A percentile compares a stretch with the other conserved stretches of the same genome.
Evolutionary conservation across 2,888 invertebrate species (phyloP).

Genomic region (Thecocarcelia acutangulata): DNA sequence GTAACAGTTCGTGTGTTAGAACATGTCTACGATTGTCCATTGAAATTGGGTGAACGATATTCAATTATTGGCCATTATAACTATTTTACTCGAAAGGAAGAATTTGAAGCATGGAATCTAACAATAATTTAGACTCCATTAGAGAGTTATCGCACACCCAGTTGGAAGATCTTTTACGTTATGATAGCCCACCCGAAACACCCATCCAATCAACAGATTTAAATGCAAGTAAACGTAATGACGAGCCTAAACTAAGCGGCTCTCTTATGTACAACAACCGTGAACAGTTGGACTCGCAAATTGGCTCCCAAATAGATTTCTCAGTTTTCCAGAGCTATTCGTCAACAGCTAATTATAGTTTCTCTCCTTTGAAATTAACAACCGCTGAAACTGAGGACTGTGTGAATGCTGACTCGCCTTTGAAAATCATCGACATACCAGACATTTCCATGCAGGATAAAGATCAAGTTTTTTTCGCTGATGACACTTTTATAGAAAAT

Average conservation of each 20-base stretch:
- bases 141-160: constrained; percentile 69
- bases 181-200: constrained; percentile 69
- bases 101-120: constrained; percentile 79
- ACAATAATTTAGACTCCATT: constrained; percentile 68
- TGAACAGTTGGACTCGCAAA: constrained; percentile 63
- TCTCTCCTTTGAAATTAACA: constrained; percentile 13
- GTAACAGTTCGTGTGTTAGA: constrained; percentile 74
- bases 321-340: constrained; percentile 43
- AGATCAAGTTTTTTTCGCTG: neutral
- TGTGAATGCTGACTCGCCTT: constrained; percentile 47
- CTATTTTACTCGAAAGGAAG: constrained; percentile 69
- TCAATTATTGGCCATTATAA: constrained; percentile 76
- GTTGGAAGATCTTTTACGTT: constrained; percentile 71
- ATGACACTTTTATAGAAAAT: neutral
- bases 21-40: constrained; percentile 75
- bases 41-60: constrained; percentile 77
- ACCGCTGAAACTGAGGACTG: constrained; percentile 27
- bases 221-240: neutral
- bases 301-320: constrained; percentile 55
- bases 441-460: neutral
- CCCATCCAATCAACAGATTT: constrained; percentile 19
- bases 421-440: constrained; percentile 36
- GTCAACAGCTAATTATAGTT: neutral
- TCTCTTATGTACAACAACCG: constrained; percentile 60
- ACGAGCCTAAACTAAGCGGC: neutral